Evolutionary conservation across 2,888 invertebrate species (phyloP).

Genomic region (Phyto melanocephala): DNA sequence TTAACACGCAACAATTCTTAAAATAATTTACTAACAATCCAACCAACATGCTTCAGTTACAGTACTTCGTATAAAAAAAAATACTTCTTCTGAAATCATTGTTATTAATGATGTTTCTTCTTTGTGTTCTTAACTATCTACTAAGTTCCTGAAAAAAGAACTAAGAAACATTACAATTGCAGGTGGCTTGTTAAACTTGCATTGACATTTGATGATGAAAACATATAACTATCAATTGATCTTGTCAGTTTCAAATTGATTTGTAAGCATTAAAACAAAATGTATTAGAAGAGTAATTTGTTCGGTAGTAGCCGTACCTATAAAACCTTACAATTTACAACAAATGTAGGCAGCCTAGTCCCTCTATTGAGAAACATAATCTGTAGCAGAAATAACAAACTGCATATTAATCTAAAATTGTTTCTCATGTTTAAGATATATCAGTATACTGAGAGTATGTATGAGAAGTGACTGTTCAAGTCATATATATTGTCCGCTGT

Average conservation of each 20-base stretch:
- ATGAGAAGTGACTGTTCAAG: too few species aligned
- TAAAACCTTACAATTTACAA: too few species aligned
- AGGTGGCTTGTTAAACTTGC: slow-evolving; percentile 53
- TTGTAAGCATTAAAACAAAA: slow-evolving; percentile 22
- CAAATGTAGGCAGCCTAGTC: too few species aligned
- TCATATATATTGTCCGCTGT: too few species aligned
- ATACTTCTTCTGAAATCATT: slow-evolving; percentile 20
- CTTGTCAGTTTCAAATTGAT: slow-evolving; percentile 55
- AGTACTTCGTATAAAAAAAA: neutral
- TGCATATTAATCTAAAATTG: too few species aligned
- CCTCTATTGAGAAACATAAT: too few species aligned
- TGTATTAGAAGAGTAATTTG: neutral
- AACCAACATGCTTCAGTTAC: neutral
- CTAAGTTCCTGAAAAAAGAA: neutral
- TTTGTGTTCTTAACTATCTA: slow-evolving; percentile 20
- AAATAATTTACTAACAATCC: slow-evolving; percentile 52
- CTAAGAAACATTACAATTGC: slow-evolving; percentile 38
- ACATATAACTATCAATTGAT: slow-evolving; percentile 45
- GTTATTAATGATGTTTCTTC: slow-evolving; percentile 36
- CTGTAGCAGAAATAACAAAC: too few species aligned
- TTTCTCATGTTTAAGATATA: too few species aligned
- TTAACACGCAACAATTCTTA: slow-evolving; percentile 60
- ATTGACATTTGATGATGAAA: slow-evolving; percentile 54
- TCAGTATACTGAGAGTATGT: too few species aligned
- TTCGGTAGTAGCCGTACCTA: too few species aligned